Evolutionary conservation across 2,113 vertebrate species (phyloP), one percentile per base, ranked within the genome.

Genomic region (Onychostoma macrolepis): DNA sequence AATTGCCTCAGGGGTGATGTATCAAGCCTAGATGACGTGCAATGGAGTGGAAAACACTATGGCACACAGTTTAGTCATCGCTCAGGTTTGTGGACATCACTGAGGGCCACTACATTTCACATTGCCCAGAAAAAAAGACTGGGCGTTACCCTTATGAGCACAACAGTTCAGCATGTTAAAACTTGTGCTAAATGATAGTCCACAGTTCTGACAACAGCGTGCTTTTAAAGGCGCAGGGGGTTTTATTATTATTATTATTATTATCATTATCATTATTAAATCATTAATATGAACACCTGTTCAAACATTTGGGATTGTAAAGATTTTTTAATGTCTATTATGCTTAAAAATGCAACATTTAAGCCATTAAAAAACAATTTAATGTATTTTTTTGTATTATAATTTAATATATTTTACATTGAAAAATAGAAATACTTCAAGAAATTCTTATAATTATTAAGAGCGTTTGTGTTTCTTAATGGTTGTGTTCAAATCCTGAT

Each of bases 1-100:
- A 93, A 92, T 91, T 90, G 88, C 91, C 91, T 89, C 87, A 90
- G 65, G 67, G 91, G 93, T 91, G 87, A 90, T 87, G 80, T 79
- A 88, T 85, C 78, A 88, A 76, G 87, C 28, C 19, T 36, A 82
- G 82, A 50, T 87, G 85, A 78, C 58, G 48, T n/a, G 24, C 48
- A 81, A 45, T 50, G 41, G 48, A 77, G 36, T 17, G 11, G 56
- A 71, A 24, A 85, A 61, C 88, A 69, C 61, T 56, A 30, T 41
- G 53, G 85, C 71, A 78, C 30, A 58, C 26, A 53, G 61, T 78
- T 81, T 61, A 87, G 80, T 81, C 76, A 86, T 85, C 48, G 63
- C 9, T 28, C 3, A 38, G 45, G 67, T 21, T 48, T 43, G 33
- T 65, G 6, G 33, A 81, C 45, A 1, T 28, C n/a, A 78, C 28